A percentile compares a stretch with the other conserved stretches of the same genome.
Evolutionary conservation across 2,888 invertebrate species (phyloP).

Genomic region (Anarsia innoxiella): DNA sequence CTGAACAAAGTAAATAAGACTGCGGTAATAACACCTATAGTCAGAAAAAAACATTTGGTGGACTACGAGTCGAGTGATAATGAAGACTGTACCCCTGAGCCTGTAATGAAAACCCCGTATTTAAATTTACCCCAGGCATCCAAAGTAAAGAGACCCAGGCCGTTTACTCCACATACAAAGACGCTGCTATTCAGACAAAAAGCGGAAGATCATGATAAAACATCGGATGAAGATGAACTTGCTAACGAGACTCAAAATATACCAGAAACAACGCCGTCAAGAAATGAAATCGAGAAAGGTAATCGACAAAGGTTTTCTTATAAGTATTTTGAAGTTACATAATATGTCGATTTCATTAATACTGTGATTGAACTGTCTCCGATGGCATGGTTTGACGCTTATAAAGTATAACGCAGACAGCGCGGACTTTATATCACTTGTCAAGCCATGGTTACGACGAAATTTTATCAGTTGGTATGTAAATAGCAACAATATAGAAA

Average conservation of each 20-base stretch:
- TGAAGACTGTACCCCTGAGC: conserved; percentile 30
- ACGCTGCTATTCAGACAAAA: conserved; percentile 46
- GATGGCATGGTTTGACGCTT: too few relatives aligned
- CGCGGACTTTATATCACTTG: too few relatives aligned
- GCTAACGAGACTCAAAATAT: conserved; percentile 28
- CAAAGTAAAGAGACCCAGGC: conserved; percentile 38
- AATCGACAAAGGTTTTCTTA: too few relatives aligned
- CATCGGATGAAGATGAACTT: conserved; percentile 26
- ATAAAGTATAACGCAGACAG: too few relatives aligned
- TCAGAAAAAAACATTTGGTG: conserved; percentile 49
- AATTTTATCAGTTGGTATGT: too few relatives aligned
- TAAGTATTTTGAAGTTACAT: too few relatives aligned
- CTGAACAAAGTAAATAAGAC: conserved; percentile 50
- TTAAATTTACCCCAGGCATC: conserved; percentile 44
- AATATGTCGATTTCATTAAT: too few relatives aligned
- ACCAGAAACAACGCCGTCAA: conserved; percentile 38
- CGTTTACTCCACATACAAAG: conserved; percentile 55
- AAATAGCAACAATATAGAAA: too few relatives aligned
- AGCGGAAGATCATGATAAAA: conserved; percentile 42
- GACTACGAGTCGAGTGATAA: conserved; percentile 60
- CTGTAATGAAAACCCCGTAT: conserved; percentile 37
- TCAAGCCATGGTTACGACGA: too few relatives aligned
- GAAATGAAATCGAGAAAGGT: conserved; percentile 35
- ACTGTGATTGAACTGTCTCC: too few relatives aligned
- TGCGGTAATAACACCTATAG: conserved; percentile 57